phyloP scores from a whole-genome alignment of 1,140 invertebrate species.

The Papilio dardanus region DNA sequence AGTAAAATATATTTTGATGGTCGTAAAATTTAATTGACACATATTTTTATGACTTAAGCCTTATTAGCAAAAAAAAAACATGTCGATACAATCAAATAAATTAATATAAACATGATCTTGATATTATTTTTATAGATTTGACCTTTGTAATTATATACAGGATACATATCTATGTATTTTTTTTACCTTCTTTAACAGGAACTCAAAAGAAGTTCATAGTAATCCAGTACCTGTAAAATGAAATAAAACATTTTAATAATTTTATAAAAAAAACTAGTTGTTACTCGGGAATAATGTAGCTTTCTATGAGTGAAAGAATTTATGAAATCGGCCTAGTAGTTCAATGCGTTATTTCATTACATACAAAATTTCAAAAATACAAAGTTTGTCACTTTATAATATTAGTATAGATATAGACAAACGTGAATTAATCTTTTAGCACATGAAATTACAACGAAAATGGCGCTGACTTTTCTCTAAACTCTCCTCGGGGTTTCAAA shows the following conservation, averaged over 20 bases:
- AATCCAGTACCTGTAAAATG: too few species aligned
- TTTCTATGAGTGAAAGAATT: too few species aligned
- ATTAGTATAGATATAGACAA: too few species aligned
- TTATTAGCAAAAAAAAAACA: constrained; percentile 1
- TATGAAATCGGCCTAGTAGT: too few species aligned
- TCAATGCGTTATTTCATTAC: too few species aligned
- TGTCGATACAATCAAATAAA: background rate
- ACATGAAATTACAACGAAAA: background rate
- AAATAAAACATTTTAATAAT: too few species aligned
- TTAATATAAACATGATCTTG: background rate
- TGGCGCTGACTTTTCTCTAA: background rate
- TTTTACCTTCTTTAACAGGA: background rate
- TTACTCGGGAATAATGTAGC: too few species aligned
- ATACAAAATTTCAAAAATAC: background rate
- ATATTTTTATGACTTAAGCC: background rate
- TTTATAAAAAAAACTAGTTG: too few species aligned
- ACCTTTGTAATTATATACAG: background rate
- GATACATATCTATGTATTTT: too few species aligned
- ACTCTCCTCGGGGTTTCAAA: constrained; percentile 19
- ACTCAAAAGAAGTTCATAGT: background rate
- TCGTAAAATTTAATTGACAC: constrained; percentile 13
- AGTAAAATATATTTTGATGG: background rate
- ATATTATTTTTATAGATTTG: background rate
- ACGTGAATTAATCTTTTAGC: background rate
- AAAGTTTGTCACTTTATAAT: too few species aligned